Base-by-base conservation (phyloP, 2,888 invertebrate species). In the Lochmaea crataegi region DNA sequence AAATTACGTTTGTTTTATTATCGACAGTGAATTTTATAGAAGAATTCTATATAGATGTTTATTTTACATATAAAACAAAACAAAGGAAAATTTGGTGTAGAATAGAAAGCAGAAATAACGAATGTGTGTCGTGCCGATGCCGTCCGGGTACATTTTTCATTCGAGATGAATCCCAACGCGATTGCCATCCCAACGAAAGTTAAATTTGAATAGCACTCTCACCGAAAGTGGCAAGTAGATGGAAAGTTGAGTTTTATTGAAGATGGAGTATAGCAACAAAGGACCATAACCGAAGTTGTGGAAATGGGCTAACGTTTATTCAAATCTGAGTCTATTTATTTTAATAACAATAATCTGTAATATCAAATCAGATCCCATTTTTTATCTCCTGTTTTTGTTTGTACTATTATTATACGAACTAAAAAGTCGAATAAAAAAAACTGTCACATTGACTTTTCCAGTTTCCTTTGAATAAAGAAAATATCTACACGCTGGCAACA, bases 151-250 rank as follows among this genome's bases (percentile, higher is more conserved):
- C 60, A 70, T 70, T 70, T 70, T 57, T 70, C 70, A 70, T 57
- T 70, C 64, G 56, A 38, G 56, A 70, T 56, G 64, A 60, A 61
- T 69, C 69, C 48, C 69, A 69, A 63, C 63, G 53, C 69, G 61
- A 70, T 70, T 70, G 70, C 70, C 70, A 32, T 61, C 65, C 70
- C 70, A 53, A 48, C 70, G 64, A 70, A 70, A 64, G 70, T 70
- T 70, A 70, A 70, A 70, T 70, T 70, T 70, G 70, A 70, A 70
- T 64, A 57, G 70, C 64, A 64, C 70, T 64, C 70, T 32, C 22
- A 64, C 57, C 64, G 64, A 64, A 68, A 60, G 68, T 68, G 67
- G 67, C 67, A 67, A 67, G 65, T 65, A 57, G 66, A 66, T 66
- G 66, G 66, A 66, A 66, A 66, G 68, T 68, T 57, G 67, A 67